A percentile compares a stretch with the other conserved stretches of the same genome.
Evolutionary conservation across 2,888 invertebrate species (phyloP).

Genomic region (Spialia ferax): DNA sequence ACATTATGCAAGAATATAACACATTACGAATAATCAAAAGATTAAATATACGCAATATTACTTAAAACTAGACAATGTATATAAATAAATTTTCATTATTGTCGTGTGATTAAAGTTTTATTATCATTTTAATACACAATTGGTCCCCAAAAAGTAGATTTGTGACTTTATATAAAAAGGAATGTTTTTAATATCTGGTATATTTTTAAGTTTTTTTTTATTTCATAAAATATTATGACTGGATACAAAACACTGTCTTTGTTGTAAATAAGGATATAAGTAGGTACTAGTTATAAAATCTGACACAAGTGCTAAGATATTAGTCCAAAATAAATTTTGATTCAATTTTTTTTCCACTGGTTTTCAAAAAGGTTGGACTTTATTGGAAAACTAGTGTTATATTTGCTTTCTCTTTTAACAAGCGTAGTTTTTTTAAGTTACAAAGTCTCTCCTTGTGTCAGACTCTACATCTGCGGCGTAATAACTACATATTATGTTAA

Average conservation of each 20-base stretch:
- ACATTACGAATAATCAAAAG: slow-evolving; percentile 32
- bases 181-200: slow-evolving; percentile 9
- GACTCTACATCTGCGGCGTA: background rate
- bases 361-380: no score
- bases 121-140: slow-evolving; percentile 10
- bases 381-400: no score
- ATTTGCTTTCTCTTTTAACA: no score
- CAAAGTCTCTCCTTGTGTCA: background rate
- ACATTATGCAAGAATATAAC: slow-evolving; percentile 36
- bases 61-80: slow-evolving; percentile 35
- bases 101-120: slow-evolving; percentile 27
- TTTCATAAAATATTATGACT: background rate
- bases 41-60: slow-evolving; percentile 30
- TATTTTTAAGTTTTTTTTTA: background rate
- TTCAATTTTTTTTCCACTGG: no score
- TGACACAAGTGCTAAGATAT: no score
- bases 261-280: background rate
- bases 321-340: no score
- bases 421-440: no score
- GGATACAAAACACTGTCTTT: background rate
- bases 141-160: slow-evolving; percentile 21
- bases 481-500: background rate
- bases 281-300: no score
- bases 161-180: slow-evolving; percentile 28
- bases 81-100: slow-evolving; percentile 36